These are phyloP conservation scores for Ctenosaura bakeri DNA, from an alignment of 2,797 vertebrate genomes.

Conservation along the genomic window DNA sequence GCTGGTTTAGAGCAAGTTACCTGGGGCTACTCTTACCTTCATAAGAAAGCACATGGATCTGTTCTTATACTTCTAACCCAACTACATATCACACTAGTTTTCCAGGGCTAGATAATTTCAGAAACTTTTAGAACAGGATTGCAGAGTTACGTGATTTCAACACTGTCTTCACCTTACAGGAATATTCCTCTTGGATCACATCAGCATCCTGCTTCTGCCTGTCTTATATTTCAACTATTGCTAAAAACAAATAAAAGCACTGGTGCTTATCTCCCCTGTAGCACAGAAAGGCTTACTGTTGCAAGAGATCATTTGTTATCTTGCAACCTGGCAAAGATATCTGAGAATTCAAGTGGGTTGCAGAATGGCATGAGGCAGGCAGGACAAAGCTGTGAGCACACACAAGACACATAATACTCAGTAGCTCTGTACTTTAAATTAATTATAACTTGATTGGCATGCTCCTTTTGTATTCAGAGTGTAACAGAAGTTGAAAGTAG, in stretches of 20 bases:
- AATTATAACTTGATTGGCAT: slow-evolving; percentile 53
- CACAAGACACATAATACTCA: background rate
- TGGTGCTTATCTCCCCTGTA: background rate
- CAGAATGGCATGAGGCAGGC: slow-evolving; percentile 5
- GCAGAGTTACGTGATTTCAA: background rate
- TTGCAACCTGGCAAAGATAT: slow-evolving; percentile 54
- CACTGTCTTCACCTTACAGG: slow-evolving; percentile 24
- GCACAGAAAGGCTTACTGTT: background rate
- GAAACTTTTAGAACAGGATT: background rate
- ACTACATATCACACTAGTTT: background rate
- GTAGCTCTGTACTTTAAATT: slow-evolving; percentile 26
- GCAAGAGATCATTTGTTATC: slow-evolving; percentile 53
- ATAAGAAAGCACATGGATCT: background rate
- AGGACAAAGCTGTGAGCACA: slow-evolving; percentile 37
- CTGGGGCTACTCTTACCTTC: background rate
- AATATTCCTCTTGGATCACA: background rate
- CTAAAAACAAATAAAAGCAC: background rate
- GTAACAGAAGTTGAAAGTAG: slow-evolving; percentile 40
- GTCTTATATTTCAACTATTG: background rate
- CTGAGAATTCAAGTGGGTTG: slow-evolving; percentile 36
- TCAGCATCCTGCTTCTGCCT: background rate
- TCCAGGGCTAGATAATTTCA: background rate
- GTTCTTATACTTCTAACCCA: background rate
- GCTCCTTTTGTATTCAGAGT: slow-evolving; percentile 1
- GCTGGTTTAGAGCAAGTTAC: background rate